A percentile compares a stretch with the other conserved stretches of the same genome.
Evolutionary conservation across 2,888 invertebrate genomes (phyloP).

Genomic region (Melolontha melolontha): DNA sequence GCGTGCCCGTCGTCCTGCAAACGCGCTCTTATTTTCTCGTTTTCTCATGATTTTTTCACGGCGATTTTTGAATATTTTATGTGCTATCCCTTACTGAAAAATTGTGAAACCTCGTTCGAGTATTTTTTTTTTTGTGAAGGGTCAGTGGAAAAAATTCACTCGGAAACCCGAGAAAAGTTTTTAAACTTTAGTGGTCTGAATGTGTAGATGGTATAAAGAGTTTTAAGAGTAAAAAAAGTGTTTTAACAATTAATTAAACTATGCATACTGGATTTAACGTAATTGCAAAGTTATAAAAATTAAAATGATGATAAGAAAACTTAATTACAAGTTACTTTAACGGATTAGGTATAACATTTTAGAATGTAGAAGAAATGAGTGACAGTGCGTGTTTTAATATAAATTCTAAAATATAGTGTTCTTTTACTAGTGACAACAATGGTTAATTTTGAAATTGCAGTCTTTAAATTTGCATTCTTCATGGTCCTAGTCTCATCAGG

Average conservation of each 20-base stretch:
- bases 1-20: background rate
- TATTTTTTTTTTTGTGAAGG: no score
- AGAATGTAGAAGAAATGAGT: slow-evolving; percentile 21
- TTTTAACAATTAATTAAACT: background rate
- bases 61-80: slow-evolving; percentile 12
- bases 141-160: background rate
- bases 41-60: slow-evolving; percentile 7
- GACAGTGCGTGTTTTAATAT: slow-evolving; percentile 3
- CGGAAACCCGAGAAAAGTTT: background rate
- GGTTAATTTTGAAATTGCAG: slow-evolving; percentile 29
- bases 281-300: background rate
- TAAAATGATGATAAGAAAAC: background rate
- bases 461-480: slow-evolving; percentile 36
- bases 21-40: background rate
- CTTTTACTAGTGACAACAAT: slow-evolving; percentile 24
- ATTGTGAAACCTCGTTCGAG: no score
- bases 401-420: slow-evolving; percentile 25
- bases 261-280: background rate
- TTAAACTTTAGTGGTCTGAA: slow-evolving; percentile 13
- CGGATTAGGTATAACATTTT: background rate
- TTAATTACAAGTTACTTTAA: slow-evolving; percentile 9
- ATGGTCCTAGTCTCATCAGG: slow-evolving; percentile 34
- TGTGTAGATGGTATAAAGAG: background rate
- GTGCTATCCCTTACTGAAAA: background rate
- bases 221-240: background rate